Conservation (phyloP, 2,113 vertebrate genomes). For the Tragelaphus strepsiceros region DNA sequence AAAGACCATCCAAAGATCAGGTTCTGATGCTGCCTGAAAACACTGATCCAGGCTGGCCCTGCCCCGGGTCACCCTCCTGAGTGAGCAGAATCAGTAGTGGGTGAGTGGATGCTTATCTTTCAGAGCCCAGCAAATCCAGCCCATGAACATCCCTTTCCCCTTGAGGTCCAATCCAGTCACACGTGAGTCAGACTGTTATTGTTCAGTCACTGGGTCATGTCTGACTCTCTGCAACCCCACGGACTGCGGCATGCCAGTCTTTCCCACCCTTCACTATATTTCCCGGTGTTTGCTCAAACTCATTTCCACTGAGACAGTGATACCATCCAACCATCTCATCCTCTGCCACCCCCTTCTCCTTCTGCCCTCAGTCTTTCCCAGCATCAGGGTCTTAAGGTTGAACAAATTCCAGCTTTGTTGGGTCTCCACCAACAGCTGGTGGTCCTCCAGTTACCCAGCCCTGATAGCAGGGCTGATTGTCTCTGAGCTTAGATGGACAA, state of each 20-base stretch:
- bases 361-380: not conserved
- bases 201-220: not conserved
- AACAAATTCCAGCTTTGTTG: not conserved
- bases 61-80: not conserved
- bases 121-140: not conserved
- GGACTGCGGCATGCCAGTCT: not conserved
- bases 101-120: not conserved
- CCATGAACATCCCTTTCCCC: not conserved
- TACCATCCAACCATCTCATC: not conserved
- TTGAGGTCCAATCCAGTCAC: not conserved
- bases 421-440: no score
- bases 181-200: rapidly evolving
- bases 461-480: no score
- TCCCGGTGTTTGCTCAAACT: not conserved
- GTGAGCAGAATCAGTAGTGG: not conserved
- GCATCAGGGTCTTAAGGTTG: not conserved
- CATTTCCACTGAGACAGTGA: not conserved
- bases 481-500: not conserved
- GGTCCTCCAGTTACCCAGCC: not conserved
- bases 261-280: not conserved
- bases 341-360: not conserved
- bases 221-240: not conserved
- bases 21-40: not conserved
- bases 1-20: not conserved
- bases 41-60: not conserved